Evolutionary conservation across 92 coral and sea anemone species (phyloP).

Genomic region (Epizoanthus stellaris): DNA sequence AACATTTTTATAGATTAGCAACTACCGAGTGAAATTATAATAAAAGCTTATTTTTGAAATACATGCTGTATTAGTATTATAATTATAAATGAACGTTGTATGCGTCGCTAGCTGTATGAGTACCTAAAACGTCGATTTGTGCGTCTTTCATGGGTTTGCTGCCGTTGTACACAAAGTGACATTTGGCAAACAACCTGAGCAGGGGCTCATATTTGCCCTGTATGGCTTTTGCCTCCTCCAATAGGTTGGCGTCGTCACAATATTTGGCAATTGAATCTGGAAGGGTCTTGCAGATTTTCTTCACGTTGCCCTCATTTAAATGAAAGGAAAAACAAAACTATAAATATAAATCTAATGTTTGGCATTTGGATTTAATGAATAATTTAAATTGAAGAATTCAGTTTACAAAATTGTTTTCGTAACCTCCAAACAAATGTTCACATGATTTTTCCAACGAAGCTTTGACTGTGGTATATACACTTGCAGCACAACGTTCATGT

Average conservation of each 20-base stretch:
- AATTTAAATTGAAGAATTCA: not conserved
- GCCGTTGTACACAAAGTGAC: slow-evolving; percentile 10
- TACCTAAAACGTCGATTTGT: slow-evolving; percentile 6
- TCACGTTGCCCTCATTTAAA: not conserved
- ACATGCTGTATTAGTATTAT: too few species aligned
- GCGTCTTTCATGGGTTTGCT: slow-evolving; percentile 11
- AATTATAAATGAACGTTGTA: not conserved
- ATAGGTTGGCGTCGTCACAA: not conserved
- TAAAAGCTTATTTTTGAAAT: too few species aligned
- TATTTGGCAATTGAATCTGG: slow-evolving; percentile 7
- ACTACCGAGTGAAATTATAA: too few species aligned
- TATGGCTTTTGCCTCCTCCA: slow-evolving; percentile 16
- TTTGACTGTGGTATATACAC: slow-evolving; percentile 7
- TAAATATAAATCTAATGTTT: not conserved
- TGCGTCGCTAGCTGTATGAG: not conserved
- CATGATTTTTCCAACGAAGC: slow-evolving; percentile 10
- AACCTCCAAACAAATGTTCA: slow-evolving; percentile 14
- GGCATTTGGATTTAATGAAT: not conserved
- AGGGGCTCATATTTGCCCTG: slow-evolving; percentile 9
- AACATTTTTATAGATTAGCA: too few species aligned
- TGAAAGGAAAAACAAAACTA: slow-evolving; percentile 7
- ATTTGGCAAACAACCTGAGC: slow-evolving; percentile 8
- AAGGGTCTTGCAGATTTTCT: slow-evolving; percentile 17
- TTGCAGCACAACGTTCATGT: not conserved
- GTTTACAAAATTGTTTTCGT: not conserved